Percentiles rank a stretch among this genome's conserved stretches.
phyloP scores from a whole-genome alignment of 23 tunicate species.

The Ascidia mentula region DNA sequence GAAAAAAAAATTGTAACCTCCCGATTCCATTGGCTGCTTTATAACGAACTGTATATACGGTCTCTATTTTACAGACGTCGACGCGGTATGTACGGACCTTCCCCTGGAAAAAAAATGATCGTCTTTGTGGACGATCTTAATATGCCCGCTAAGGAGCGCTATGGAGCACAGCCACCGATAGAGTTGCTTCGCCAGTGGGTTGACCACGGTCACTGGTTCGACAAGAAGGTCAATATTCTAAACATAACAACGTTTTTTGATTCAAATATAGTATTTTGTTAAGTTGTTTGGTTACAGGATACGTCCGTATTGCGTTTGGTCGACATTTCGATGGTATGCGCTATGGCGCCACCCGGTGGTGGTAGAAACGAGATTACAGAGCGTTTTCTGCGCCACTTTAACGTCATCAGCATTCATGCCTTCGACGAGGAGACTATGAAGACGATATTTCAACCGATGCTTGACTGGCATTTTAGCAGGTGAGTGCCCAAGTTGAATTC shows the following conservation, averaged over 20 bases:
- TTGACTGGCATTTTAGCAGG: conserved; percentile 93
- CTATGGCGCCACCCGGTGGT: conserved; percentile 97
- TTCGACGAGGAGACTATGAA: conserved; percentile 86
- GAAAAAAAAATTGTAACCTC: no score
- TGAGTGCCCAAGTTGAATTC: neutral
- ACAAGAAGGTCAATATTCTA: conserved; percentile 55
- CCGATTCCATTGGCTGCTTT: neutral
- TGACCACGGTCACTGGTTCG: conserved; percentile 90
- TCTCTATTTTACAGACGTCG: conserved; percentile 44
- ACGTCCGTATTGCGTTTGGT: conserved; percentile 53
- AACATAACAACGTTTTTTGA: no score
- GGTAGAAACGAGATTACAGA: conserved; percentile 90
- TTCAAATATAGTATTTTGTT: no score
- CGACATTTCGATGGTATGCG: conserved; percentile 71
- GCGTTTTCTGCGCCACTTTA: conserved; percentile 79
- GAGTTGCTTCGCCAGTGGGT: conserved; percentile 83
- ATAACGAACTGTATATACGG: neutral
- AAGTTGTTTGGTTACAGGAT: conserved; percentile 71
- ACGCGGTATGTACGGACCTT: conserved; percentile 90
- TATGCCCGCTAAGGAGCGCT: conserved; percentile 98
- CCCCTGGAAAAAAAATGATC: conserved; percentile 91
- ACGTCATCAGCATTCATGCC: conserved; percentile 79
- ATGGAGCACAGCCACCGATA: conserved; percentile 93
- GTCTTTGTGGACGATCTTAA: conserved; percentile 98
- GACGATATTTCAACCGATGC: conserved; percentile 87